A percentile compares a stretch with the other conserved stretches of the same genome.
Conservation (phyloP, 2,797 vertebrate genomes). For the Syncerus caffer region DNA sequence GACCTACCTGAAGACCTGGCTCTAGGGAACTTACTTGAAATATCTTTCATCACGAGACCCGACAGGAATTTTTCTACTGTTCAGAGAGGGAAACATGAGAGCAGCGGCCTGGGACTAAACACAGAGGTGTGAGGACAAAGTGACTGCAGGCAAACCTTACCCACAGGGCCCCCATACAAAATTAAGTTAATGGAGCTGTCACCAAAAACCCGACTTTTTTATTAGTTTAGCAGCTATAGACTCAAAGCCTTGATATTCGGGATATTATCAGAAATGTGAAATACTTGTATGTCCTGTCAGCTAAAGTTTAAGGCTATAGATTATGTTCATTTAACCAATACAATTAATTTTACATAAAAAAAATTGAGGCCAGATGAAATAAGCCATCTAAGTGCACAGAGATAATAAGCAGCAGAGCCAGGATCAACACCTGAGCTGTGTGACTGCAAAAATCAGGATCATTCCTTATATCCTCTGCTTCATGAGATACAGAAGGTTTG, state of each 20-base stretch:
- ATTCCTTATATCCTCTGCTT: not conserved
- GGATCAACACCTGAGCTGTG: not conserved
- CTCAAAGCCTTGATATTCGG: not conserved
- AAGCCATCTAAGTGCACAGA: not conserved
- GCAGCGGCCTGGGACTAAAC: not conserved
- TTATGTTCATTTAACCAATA: not conserved
- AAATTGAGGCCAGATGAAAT: not conserved
- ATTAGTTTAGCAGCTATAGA: not conserved
- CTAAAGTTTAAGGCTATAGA: not conserved
- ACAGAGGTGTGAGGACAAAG: not conserved
- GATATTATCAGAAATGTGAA: not conserved
- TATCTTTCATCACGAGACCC: not conserved
- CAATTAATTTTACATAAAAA: not conserved
- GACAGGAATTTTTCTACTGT: not conserved
- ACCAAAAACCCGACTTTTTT: not conserved
- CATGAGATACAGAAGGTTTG: not conserved
- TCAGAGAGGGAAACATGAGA: not conserved
- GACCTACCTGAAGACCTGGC: not conserved
- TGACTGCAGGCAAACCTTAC: not conserved
- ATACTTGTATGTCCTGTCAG: not conserved
- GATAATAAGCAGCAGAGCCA: not conserved
- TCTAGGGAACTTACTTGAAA: not conserved
- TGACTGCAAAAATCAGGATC: not conserved
- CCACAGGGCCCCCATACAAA: not conserved
- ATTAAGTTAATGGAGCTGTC: not conserved